Evolutionary conservation across 2,113 vertebrate species (phyloP).

Genomic region (Vidua chalybeata): DNA sequence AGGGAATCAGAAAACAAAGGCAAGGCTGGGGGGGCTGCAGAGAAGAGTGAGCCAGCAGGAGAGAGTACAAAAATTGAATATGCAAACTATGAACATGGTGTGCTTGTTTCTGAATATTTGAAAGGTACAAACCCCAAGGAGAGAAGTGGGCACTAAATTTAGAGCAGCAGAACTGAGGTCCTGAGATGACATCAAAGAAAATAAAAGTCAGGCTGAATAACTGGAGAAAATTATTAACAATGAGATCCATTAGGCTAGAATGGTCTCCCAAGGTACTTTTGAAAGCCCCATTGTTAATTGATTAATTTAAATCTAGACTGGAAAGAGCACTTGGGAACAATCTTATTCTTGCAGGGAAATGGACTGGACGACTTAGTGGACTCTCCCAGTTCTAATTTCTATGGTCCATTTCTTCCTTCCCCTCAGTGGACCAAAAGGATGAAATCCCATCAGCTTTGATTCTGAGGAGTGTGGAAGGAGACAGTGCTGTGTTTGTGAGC

Average conservation of each 20-base stretch:
- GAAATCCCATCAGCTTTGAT: background rate
- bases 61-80: background rate
- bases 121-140: background rate
- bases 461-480: background rate
- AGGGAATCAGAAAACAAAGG: background rate
- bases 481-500: background rate
- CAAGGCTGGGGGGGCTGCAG: background rate
- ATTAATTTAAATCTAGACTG: slow-evolving; percentile 38
- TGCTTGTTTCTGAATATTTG: background rate
- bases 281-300: slow-evolving; percentile 35
- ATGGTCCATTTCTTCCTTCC: slow-evolving; percentile 32
- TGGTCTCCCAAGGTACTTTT: background rate
- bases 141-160: background rate
- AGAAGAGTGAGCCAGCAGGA: background rate
- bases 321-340: slow-evolving; percentile 9
- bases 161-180: background rate
- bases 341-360: slow-evolving; percentile 3
- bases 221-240: slow-evolving; percentile 29
- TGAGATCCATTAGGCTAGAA: background rate
- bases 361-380: slow-evolving; percentile 6
- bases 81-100: background rate
- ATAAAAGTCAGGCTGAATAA: slow-evolving; percentile 12
- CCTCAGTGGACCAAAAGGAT: background rate
- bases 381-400: slow-evolving; percentile 58
- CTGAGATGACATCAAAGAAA: background rate